Percentiles rank a stretch among this genome's conserved stretches.
phyloP scores from a whole-genome alignment of 2,113 vertebrate genomes.

The Mobula birostris region DNA sequence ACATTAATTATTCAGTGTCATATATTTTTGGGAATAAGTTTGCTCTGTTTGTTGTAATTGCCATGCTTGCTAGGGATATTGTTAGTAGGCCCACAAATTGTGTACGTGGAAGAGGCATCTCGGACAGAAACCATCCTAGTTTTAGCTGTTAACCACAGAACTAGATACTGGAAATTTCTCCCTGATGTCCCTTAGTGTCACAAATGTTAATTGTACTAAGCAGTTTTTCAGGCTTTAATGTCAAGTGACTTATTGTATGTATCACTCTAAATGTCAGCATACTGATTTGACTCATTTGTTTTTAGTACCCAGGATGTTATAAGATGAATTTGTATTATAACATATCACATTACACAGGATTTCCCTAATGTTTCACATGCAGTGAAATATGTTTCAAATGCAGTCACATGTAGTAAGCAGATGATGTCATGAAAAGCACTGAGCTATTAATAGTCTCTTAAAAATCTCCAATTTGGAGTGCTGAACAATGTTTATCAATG shows the following conservation, averaged over 20 bases:
- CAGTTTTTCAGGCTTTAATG: too few relatives aligned
- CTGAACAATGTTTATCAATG: not conserved
- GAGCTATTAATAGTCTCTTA: not conserved
- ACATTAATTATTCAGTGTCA: not conserved
- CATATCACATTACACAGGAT: not conserved
- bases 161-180: too few relatives aligned
- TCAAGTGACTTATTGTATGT: too few relatives aligned
- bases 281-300: too few relatives aligned
- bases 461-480: not conserved
- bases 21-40: not conserved
- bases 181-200: too few relatives aligned
- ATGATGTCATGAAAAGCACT: not conserved
- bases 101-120: too few relatives aligned
- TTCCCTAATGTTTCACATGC: not conserved
- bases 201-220: too few relatives aligned
- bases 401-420: not conserved
- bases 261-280: too few relatives aligned
- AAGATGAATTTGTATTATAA: too few relatives aligned
- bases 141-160: too few relatives aligned
- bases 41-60: not conserved
- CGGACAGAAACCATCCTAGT: too few relatives aligned
- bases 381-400: not conserved
- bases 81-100: not conserved
- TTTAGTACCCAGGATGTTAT: too few relatives aligned
- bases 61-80: not conserved